Percentiles rank a stretch among this genome's conserved stretches.
phyloP scores from a whole-genome alignment of 2,888 invertebrate species.

The Thereva unica region DNA sequence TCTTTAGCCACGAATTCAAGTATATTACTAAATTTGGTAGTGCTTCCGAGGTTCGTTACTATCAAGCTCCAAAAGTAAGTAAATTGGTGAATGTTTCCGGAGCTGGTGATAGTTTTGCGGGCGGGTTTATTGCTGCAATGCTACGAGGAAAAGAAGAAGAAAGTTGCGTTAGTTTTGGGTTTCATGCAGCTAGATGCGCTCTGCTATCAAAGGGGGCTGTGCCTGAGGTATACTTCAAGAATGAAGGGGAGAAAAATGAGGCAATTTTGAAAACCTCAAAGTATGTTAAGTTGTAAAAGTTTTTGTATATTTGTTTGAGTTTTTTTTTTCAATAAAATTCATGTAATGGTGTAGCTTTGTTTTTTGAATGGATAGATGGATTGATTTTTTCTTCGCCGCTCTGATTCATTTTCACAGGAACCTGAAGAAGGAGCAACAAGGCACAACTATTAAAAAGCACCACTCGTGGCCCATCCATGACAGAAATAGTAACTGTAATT shows the following conservation, averaged over 20 bases:
- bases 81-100: constrained; percentile 75
- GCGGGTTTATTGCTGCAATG: constrained; percentile 70
- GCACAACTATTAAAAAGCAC: too few species aligned
- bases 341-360: too few species aligned
- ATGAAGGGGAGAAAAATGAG: constrained; percentile 35
- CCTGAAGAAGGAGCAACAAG: too few species aligned
- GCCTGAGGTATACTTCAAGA: constrained; percentile 56
- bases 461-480: too few species aligned
- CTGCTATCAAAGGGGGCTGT: constrained; percentile 66
- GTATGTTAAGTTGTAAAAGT: constrained; percentile 5
- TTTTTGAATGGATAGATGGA: too few species aligned
- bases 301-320: constrained; percentile 3
- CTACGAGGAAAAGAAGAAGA: constrained; percentile 63
- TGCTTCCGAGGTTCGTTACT: constrained; percentile 52
- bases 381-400: too few species aligned
- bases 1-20: constrained; percentile 40
- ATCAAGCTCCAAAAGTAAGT: constrained; percentile 53
- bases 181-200: constrained; percentile 66
- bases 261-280: neutral
- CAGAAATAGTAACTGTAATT: too few species aligned
- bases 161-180: constrained; percentile 65
- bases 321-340: neutral
- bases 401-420: too few species aligned
- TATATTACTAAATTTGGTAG: constrained; percentile 44
- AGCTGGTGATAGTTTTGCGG: constrained; percentile 77